A percentile compares a stretch with the other conserved stretches of the same genome.
phyloP scores from a whole-genome alignment of 2,113 vertebrate species.

The Hiodon tergisus region DNA sequence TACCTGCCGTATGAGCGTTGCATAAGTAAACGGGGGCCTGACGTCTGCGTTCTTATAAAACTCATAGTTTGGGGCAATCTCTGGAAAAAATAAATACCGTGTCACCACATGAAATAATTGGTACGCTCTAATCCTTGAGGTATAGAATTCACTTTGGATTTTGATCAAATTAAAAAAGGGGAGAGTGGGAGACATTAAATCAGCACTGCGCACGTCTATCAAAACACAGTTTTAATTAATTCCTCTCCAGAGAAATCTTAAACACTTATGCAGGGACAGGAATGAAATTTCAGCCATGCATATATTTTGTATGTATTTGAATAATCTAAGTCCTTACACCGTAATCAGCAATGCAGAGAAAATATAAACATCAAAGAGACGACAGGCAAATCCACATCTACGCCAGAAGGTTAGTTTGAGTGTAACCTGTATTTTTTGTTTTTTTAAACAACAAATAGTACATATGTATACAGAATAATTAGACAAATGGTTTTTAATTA shows the following conservation, averaged over 20 bases:
- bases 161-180: conserved; percentile 5
- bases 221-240: conserved; percentile 18
- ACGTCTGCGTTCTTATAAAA: conserved; percentile 94
- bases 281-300: conserved; percentile 20
- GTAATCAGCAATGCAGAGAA: conserved; percentile 3
- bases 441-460: too few species aligned
- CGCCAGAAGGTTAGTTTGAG: too few species aligned
- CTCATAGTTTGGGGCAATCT: conserved; percentile 84
- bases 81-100: conserved; percentile 55
- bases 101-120: conserved; percentile 44
- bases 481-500: too few species aligned
- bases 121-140: conserved; percentile 20
- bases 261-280: conserved; percentile 10
- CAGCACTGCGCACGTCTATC: not conserved
- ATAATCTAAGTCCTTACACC: conserved; percentile 13
- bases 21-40: conserved; percentile 95
- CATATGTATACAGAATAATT: too few species aligned
- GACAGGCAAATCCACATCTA: not conserved
- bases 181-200: conserved; percentile 10
- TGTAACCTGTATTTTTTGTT: too few species aligned
- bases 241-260: conserved; percentile 17
- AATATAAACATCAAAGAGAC: conserved; percentile 6
- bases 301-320: not conserved
- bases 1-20: conserved; percentile 96
- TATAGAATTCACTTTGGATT: conserved; percentile 11